Conservation (phyloP, 2,888 invertebrate species). For the Sericinus montela region DNA sequence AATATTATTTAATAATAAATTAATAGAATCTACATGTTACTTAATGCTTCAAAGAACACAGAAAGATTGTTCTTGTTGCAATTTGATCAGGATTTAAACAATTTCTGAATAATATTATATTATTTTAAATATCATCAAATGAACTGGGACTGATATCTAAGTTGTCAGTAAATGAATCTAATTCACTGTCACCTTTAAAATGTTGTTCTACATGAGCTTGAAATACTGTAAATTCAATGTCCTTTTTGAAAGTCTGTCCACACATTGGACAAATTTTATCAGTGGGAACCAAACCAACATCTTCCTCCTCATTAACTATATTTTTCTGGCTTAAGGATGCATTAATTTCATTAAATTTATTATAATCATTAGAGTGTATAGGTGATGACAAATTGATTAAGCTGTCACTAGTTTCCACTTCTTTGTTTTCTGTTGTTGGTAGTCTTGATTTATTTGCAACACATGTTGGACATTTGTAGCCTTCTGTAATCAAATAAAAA, state of each 20-base stretch:
- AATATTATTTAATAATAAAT: no score
- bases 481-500: slow-evolving; percentile 48
- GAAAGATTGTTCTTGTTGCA: no score
- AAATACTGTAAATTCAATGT: slow-evolving; percentile 81
- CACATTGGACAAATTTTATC: slow-evolving; percentile 88
- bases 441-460: slow-evolving; percentile 47
- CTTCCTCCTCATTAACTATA: slow-evolving; percentile 36
- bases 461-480: slow-evolving; percentile 64
- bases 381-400: slow-evolving; percentile 70
- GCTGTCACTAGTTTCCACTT: slow-evolving; percentile 72
- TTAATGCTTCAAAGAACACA: no score
- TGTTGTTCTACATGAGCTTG: slow-evolving; percentile 88
- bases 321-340: slow-evolving; percentile 47
- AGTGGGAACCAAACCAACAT: slow-evolving; percentile 36
- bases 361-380: slow-evolving; percentile 58
- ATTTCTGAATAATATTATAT: background rate
- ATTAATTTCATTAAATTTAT: slow-evolving; percentile 54
- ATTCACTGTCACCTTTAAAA: slow-evolving; percentile 81
- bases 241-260: slow-evolving; percentile 80
- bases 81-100: no score
- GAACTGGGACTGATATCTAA: slow-evolving; percentile 72
- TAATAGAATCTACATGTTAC: no score
- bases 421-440: slow-evolving; percentile 59
- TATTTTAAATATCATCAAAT: slow-evolving; percentile 48
- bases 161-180: slow-evolving; percentile 73